A percentile compares a stretch with the other conserved stretches of the same genome.
Evolutionary conservation across 2,888 invertebrate species (phyloP).

Genomic region (Stenolophus ochropezus): DNA sequence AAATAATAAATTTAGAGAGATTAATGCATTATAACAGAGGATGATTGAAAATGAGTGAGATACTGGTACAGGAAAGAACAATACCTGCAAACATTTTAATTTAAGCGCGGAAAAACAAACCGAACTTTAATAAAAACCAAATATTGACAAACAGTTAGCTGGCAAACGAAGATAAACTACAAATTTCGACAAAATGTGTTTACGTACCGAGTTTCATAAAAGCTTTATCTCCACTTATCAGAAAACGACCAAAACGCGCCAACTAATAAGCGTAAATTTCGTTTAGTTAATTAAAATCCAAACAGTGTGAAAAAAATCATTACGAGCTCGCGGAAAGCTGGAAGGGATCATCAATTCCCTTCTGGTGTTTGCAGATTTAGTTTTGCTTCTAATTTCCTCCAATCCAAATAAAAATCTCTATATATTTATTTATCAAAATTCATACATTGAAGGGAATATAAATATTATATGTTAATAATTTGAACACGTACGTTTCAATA

Average conservation of each 20-base stretch:
- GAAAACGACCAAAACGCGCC: slow-evolving; percentile 12
- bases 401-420: background rate
- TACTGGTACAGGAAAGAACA: too few species aligned
- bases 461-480: background rate
- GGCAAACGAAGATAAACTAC: slow-evolving; percentile 30
- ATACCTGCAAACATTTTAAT: slow-evolving; percentile 11
- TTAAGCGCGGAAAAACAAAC: slow-evolving; percentile 6
- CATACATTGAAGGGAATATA: background rate
- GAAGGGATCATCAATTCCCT: background rate
- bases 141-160: slow-evolving; percentile 43
- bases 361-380: slow-evolving; percentile 9
- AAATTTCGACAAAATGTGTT: slow-evolving; percentile 35
- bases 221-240: slow-evolving; percentile 28
- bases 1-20: too few species aligned
- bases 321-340: slow-evolving; percentile 27
- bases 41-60: too few species aligned
- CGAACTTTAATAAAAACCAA: slow-evolving; percentile 30
- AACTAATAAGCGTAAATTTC: slow-evolving; percentile 27
- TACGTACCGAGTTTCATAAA: slow-evolving; percentile 19
- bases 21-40: too few species aligned
- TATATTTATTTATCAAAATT: too few species aligned
- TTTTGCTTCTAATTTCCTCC: background rate
- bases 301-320: slow-evolving; percentile 17
- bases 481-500: background rate
- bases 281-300: slow-evolving; percentile 35